These are phyloP conservation scores for Patella pellucida DNA, from an alignment of 2,888 invertebrate genomes.

Conservation along the genomic window DNA sequence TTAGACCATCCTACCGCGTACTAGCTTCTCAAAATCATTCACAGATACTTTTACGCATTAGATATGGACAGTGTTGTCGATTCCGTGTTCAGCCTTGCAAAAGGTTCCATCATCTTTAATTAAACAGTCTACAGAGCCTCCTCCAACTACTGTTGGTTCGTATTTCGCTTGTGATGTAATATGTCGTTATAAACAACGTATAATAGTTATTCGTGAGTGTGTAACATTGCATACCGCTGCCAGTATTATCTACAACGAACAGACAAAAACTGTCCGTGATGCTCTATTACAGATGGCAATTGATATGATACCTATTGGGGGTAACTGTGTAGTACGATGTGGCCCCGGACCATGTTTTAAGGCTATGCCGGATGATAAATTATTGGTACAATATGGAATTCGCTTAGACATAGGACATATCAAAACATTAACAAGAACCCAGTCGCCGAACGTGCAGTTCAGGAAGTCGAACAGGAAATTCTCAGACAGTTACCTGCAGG, in stretches of 20 bases:
- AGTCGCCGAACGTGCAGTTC: conserved; percentile 48
- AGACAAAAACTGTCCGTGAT: conserved; percentile 28
- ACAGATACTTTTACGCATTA: conserved; percentile 39
- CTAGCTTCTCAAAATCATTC: conserved; percentile 24
- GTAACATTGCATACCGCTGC: conserved; percentile 36
- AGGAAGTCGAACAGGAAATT: conserved; percentile 44
- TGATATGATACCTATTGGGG: conserved; percentile 35
- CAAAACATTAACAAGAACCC: conserved; percentile 4
- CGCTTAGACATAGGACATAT: too few relatives aligned
- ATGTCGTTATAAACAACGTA: conserved; percentile 31
- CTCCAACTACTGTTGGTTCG: not conserved
- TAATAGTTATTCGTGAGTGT: conserved; percentile 37
- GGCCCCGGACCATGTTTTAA: conserved; percentile 9
- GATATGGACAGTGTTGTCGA: conserved; percentile 38
- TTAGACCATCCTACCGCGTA: conserved; percentile 36
- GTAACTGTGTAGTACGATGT: too few relatives aligned
- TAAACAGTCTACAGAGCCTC: not conserved
- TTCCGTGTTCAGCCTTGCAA: conserved; percentile 23
- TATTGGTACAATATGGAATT: conserved; percentile 14
- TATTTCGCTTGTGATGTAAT: conserved; percentile 35
- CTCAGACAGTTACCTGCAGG: conserved; percentile 36
- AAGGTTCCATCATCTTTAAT: conserved; percentile 11
- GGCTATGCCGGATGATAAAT: conserved; percentile 25
- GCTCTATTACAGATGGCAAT: conserved; percentile 27
- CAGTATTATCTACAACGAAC: conserved; percentile 30